Conservation (phyloP, 2,888 invertebrate species). For the Mellilla xanthometata region DNA sequence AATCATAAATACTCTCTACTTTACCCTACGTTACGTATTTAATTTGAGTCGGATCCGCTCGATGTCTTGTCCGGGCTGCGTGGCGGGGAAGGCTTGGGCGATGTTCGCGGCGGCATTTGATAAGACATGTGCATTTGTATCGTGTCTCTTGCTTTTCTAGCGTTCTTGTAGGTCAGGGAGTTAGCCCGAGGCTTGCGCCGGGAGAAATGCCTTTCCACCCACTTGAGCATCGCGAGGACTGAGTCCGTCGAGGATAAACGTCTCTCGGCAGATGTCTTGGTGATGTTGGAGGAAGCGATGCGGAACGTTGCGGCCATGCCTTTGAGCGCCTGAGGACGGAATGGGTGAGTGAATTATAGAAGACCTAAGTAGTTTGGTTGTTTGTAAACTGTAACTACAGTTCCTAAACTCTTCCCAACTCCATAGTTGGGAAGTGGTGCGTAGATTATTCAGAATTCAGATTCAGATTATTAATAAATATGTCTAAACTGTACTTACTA, state of each 20-base stretch:
- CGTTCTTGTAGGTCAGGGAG: constrained; percentile 83
- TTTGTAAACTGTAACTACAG: background rate
- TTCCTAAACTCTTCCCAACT: too few relatives aligned
- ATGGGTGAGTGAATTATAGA: background rate
- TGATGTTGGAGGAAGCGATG: constrained; percentile 92
- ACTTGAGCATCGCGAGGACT: constrained; percentile 93
- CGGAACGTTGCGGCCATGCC: constrained; percentile 97
- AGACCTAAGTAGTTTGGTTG: background rate
- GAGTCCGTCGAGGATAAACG: constrained; percentile 95
- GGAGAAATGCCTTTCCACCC: constrained; percentile 93
- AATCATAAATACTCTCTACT: background rate
- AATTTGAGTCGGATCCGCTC: constrained; percentile 73
- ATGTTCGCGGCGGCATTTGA: constrained; percentile 62
- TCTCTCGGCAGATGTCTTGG: constrained; percentile 93
- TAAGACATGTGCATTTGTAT: constrained; percentile 91
- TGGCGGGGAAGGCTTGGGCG: constrained; percentile 62
- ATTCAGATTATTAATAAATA: too few relatives aligned
- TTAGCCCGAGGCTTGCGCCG: constrained; percentile 89
- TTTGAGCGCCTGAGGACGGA: constrained; percentile 87
- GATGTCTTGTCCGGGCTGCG: constrained; percentile 56
- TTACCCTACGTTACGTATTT: too few relatives aligned
- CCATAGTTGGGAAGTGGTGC: too few relatives aligned
- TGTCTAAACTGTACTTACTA: too few relatives aligned
- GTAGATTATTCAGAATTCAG: too few relatives aligned
- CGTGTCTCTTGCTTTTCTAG: constrained; percentile 85